A percentile compares a stretch with the other conserved stretches of the same genome.
These are phyloP conservation scores for Galaxias olidus DNA, from an alignment of 2,797 vertebrate genomes.

Conservation along the genomic window DNA sequence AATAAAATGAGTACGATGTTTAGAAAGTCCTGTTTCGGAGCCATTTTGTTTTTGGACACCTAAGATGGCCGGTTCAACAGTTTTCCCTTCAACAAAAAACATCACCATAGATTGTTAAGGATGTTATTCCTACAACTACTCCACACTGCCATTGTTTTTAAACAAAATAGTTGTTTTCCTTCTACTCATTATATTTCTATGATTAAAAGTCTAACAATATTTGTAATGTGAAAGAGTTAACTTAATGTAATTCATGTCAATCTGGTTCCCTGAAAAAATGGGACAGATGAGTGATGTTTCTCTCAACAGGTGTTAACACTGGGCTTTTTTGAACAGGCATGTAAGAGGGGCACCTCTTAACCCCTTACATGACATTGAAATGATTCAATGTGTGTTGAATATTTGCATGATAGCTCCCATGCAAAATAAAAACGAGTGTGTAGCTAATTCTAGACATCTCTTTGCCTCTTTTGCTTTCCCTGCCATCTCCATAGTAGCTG, in stretches of 20 bases:
- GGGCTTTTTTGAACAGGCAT: slow-evolving; percentile 62
- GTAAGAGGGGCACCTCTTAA: slow-evolving; percentile 64
- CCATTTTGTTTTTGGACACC: too few relatives aligned
- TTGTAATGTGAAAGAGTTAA: slow-evolving; percentile 57
- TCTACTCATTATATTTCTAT: neutral
- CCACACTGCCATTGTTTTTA: too few relatives aligned
- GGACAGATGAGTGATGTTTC: slow-evolving; percentile 82
- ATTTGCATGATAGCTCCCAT: slow-evolving; percentile 93
- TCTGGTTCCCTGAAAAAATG: slow-evolving; percentile 81
- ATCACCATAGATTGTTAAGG: too few relatives aligned
- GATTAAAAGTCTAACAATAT: slow-evolving; percentile 46
- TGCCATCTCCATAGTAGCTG: slow-evolving; percentile 80
- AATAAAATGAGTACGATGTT: too few relatives aligned
- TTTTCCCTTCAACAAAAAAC: too few relatives aligned
- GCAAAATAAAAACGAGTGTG: slow-evolving; percentile 80
- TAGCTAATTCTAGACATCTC: slow-evolving; percentile 80
- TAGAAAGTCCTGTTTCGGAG: too few relatives aligned
- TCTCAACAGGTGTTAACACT: slow-evolving; percentile 58
- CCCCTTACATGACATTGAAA: slow-evolving; percentile 82
- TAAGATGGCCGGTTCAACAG: too few relatives aligned
- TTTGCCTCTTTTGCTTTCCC: slow-evolving; percentile 60
- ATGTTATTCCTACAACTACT: too few relatives aligned
- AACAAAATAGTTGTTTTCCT: too few relatives aligned
- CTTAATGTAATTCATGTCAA: slow-evolving; percentile 46
- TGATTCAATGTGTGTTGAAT: slow-evolving; percentile 56